phyloP scores from a whole-genome alignment of 2,797 vertebrate species.

The Smutsia gigantea region DNA sequence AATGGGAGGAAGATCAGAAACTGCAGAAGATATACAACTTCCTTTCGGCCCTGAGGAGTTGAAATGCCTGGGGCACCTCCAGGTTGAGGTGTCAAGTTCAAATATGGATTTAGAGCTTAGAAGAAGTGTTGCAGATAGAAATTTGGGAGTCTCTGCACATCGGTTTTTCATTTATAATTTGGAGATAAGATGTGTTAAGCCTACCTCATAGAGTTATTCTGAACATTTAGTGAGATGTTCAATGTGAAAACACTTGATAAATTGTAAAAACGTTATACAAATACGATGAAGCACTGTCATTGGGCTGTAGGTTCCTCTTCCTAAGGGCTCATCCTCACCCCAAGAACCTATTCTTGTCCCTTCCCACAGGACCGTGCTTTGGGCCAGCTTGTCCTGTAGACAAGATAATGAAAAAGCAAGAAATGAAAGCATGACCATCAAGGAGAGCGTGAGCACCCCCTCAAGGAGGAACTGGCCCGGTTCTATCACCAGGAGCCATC shows the following conservation, averaged over 20 bases:
- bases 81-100: background rate
- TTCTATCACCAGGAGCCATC: background rate
- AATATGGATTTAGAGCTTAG: background rate
- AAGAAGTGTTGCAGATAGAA: background rate
- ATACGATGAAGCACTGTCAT: background rate
- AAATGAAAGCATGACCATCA: constrained; percentile 45
- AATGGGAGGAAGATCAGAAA: background rate
- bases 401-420: constrained; percentile 42
- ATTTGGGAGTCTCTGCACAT: background rate
- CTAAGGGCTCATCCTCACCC: background rate
- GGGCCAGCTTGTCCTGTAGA: constrained; percentile 20
- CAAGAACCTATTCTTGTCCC: background rate
- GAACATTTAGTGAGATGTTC: background rate
- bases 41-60: background rate
- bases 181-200: background rate
- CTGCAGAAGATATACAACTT: background rate
- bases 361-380: background rate
- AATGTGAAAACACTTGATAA: constrained; percentile 11
- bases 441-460: background rate
- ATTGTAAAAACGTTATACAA: background rate
- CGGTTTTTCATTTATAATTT: background rate
- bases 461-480: background rate
- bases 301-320: background rate
- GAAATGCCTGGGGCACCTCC: background rate
- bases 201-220: background rate